These are phyloP conservation scores for Gerris buenoi DNA, from an alignment of 1,140 invertebrate species.

Conservation along the genomic window DNA sequence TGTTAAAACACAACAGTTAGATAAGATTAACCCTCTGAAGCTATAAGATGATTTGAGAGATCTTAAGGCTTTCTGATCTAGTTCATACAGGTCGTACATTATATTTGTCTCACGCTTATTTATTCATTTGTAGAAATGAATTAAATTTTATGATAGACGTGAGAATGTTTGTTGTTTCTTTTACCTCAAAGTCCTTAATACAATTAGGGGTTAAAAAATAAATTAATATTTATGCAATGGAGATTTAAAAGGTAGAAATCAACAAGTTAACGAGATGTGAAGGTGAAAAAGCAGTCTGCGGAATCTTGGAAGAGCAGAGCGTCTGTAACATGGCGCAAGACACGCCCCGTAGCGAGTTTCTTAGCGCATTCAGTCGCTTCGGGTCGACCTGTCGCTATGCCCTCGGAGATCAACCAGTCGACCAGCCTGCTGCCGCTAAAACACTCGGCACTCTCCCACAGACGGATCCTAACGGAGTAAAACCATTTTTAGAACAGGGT, in stretches of 20 bases:
- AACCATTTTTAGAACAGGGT: too few species aligned
- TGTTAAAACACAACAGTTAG: too few species aligned
- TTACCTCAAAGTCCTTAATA: too few species aligned
- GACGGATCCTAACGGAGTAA: slow-evolving; percentile 45
- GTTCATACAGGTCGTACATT: too few species aligned
- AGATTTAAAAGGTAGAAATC: not conserved
- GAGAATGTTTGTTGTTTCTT: too few species aligned
- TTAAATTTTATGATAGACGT: too few species aligned
- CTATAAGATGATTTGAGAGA: too few species aligned
- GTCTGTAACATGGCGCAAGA: slow-evolving; percentile 65
- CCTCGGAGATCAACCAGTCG: slow-evolving; percentile 68
- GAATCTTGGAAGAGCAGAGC: slow-evolving; percentile 52
- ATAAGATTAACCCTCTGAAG: too few species aligned
- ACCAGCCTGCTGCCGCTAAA: slow-evolving; percentile 73
- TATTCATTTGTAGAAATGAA: too few species aligned
- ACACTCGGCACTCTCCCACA: slow-evolving; percentile 55
- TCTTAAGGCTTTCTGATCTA: too few species aligned
- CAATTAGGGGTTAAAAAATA: not conserved
- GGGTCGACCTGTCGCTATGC: slow-evolving; percentile 51
- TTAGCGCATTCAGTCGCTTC: slow-evolving; percentile 71
- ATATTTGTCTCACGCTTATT: too few species aligned
- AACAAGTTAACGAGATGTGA: slow-evolving; percentile 1
- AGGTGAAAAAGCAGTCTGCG: slow-evolving; percentile 9
- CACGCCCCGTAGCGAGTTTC: slow-evolving; percentile 62
- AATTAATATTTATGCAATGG: not conserved